A percentile compares a stretch with the other conserved stretches of the same genome.
Evolutionary conservation across 2,888 invertebrate species (phyloP).

Genomic region (Tenthredo scrophulariae): DNA sequence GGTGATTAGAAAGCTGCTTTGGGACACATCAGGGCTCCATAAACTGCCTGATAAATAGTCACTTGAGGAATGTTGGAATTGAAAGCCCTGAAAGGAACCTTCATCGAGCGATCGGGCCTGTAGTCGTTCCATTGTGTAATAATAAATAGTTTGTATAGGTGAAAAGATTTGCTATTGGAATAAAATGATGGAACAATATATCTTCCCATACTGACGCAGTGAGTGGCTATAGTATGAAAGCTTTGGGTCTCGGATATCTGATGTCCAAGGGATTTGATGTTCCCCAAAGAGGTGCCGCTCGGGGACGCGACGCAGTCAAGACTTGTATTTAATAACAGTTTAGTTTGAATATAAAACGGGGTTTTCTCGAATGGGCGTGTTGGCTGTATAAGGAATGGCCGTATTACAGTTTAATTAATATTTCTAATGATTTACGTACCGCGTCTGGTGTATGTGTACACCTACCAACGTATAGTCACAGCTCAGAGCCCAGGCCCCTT

Average conservation of each 20-base stretch:
- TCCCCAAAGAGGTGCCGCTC: neutral
- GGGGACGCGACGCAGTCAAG: neutral
- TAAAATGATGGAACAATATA: slow-evolving; percentile 10
- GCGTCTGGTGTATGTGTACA: neutral
- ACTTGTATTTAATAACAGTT: slow-evolving; percentile 44
- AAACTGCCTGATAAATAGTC: neutral
- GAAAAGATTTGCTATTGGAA: neutral
- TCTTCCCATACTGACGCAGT: neutral
- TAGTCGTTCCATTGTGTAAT: neutral
- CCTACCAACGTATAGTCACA: neutral
- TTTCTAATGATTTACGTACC: slow-evolving; percentile 52
- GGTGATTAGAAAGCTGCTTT: neutral
- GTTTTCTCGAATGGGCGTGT: slow-evolving; percentile 45
- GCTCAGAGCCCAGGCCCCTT: neutral
- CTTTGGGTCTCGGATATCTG: neutral
- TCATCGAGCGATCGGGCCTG: neutral
- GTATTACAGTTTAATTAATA: slow-evolving; percentile 54
- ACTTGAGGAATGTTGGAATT: neutral
- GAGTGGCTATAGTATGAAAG: neutral
- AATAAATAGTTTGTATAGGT: neutral
- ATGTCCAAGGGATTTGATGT: slow-evolving; percentile 28
- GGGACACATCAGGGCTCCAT: neutral
- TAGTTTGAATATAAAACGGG: slow-evolving; percentile 47
- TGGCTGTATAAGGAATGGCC: slow-evolving; percentile 49
- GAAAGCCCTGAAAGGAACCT: neutral